These are phyloP conservation scores for Mohoua ochrocephala DNA, from an alignment of 2,113 vertebrate species.

Conservation along the genomic window DNA sequence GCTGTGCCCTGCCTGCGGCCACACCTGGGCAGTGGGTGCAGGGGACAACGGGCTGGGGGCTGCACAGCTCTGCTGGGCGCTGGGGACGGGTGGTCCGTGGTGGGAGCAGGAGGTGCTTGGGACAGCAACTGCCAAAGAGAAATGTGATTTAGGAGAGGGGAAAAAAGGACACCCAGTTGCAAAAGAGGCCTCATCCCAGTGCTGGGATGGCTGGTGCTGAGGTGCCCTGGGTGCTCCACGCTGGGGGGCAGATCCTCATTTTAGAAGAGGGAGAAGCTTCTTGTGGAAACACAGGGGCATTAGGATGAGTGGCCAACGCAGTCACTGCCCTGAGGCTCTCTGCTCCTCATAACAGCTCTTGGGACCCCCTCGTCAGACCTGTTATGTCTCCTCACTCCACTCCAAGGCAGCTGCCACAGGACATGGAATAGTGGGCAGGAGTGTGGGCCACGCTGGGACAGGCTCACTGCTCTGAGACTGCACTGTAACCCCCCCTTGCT, in stretches of 20 bases:
- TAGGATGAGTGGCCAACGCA: not conserved
- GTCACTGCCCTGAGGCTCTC: not conserved
- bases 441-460: not conserved
- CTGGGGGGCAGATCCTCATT: not conserved
- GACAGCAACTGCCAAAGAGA: not conserved
- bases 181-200: not conserved
- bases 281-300: not conserved
- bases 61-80: not conserved
- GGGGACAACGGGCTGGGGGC: not conserved
- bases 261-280: not conserved
- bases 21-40: not conserved
- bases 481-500: not conserved
- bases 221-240: not conserved
- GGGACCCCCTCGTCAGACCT: not conserved
- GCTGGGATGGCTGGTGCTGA: not conserved
- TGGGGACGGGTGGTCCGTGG: rapidly evolving
- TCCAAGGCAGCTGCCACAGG: not conserved
- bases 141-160: rapidly evolving
- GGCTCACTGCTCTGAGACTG: not conserved
- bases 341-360: not conserved
- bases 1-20: not conserved
- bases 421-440: not conserved
- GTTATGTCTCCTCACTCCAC: not conserved
- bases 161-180: not conserved
- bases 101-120: not conserved